A percentile compares a stretch with the other conserved stretches of the same genome.
These are phyloP conservation scores for Orchesella cincta DNA, from an alignment of 1,140 invertebrate species.

Conservation along the genomic window DNA sequence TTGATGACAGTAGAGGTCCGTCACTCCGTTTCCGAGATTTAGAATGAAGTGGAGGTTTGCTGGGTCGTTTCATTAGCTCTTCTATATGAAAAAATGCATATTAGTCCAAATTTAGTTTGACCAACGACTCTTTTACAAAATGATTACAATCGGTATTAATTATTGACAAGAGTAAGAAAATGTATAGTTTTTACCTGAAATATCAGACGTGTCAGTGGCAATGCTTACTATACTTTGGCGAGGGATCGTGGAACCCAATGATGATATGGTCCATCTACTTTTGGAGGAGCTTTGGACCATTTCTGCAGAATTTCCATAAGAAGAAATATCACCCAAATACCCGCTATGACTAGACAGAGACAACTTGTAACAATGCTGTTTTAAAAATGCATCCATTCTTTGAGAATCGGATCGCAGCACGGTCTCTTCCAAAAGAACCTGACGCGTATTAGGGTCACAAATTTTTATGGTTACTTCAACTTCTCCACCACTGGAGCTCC, in stretches of 20 bases:
- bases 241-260: constrained; percentile 37
- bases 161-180: too few relatives aligned
- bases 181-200: too few relatives aligned
- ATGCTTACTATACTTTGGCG: constrained; percentile 34
- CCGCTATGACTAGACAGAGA: constrained; percentile 16
- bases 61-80: not conserved
- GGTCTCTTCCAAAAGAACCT: not conserved
- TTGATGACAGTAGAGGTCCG: not conserved
- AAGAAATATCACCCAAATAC: constrained; percentile 10
- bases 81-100: too few relatives aligned
- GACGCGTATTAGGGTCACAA: not conserved
- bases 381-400: not conserved
- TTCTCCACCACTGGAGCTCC: not conserved
- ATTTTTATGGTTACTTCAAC: not conserved
- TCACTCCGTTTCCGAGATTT: constrained; percentile 7
- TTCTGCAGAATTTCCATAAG: not conserved
- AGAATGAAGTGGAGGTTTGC: not conserved
- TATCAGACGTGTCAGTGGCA: constrained; percentile 6
- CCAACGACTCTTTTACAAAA: too few relatives aligned
- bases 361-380: not conserved
- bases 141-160: too few relatives aligned
- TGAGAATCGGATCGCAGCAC: not conserved
- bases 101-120: too few relatives aligned
- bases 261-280: constrained; percentile 2
- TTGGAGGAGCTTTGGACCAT: not conserved